A percentile compares a stretch with the other conserved stretches of the same genome.
phyloP scores from a whole-genome alignment of 2,113 vertebrate species.

The Dromiciops gliroides region DNA sequence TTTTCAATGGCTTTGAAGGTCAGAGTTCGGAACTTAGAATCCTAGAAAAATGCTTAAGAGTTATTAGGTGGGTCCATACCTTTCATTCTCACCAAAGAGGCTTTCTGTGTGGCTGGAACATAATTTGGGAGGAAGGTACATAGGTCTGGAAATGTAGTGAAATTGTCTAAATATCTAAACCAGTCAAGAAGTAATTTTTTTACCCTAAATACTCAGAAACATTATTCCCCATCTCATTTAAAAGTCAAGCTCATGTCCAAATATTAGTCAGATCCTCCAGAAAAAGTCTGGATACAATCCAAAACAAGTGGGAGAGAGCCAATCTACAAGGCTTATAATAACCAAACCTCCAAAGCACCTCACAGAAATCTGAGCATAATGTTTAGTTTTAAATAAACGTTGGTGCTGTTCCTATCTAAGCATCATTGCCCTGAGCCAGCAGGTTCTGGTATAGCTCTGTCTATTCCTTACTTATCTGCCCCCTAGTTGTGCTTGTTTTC shows the following conservation, averaged over 20 bases:
- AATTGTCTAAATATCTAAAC: neutral
- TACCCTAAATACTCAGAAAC: neutral
- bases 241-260: neutral
- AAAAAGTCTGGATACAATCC: neutral
- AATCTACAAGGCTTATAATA: slow-evolving; percentile 43
- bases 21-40: neutral
- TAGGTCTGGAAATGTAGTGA: slow-evolving; percentile 71
- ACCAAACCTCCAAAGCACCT: slow-evolving; percentile 19
- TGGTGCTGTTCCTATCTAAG: slow-evolving; percentile 74
- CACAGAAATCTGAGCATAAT: slow-evolving; percentile 55
- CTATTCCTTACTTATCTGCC: slow-evolving; percentile 84
- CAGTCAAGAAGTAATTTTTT: slow-evolving; percentile 8
- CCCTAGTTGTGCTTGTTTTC: slow-evolving; percentile 85
- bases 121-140: slow-evolving; percentile 70
- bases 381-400: slow-evolving; percentile 79
- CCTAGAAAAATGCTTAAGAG: neutral
- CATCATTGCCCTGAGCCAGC: slow-evolving; percentile 78
- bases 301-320: slow-evolving; percentile 4
- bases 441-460: slow-evolving; percentile 79
- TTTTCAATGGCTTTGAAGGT: neutral
- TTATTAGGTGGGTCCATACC: neutral
- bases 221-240: neutral
- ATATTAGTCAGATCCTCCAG: neutral
- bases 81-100: neutral
- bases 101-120: neutral